Conservation (phyloP, 2,113 vertebrate genomes). For the Ictidomys tridecemlineatus region DNA sequence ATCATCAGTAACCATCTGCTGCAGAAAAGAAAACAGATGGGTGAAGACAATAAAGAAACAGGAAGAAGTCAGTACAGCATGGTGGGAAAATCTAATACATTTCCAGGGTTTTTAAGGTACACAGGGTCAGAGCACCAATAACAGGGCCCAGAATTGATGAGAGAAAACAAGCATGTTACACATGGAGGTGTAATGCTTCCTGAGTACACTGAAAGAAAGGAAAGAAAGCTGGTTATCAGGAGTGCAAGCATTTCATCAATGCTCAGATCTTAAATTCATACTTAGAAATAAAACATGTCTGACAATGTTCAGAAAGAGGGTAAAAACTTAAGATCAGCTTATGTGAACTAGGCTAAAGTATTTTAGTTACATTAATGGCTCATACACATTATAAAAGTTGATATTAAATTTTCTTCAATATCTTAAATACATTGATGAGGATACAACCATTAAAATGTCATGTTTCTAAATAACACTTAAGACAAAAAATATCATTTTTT, state of each 20-base stretch:
- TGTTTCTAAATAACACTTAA: slow-evolving; percentile 7
- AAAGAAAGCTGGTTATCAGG: not conserved
- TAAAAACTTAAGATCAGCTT: not conserved
- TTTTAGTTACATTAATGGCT: not conserved
- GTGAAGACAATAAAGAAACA: not conserved
- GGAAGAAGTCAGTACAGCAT: not conserved
- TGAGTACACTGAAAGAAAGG: not conserved
- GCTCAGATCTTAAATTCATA: not conserved
- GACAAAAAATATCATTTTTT: not conserved
- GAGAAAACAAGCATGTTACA: not conserved
- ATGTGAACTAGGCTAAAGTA: too few relatives aligned
- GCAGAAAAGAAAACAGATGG: not conserved
- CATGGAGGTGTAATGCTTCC: rapidly evolving
- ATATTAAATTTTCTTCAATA: not conserved
- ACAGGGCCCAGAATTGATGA: not conserved
- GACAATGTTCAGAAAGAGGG: not conserved
- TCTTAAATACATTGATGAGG: not conserved
- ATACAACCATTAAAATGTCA: not conserved
- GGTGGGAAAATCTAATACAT: not conserved
- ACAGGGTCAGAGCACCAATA: not conserved
- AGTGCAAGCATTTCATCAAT: too few relatives aligned
- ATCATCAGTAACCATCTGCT: not conserved
- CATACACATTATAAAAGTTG: not conserved
- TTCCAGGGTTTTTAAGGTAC: not conserved
- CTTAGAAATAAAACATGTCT: not conserved